phyloP scores from a whole-genome alignment of 2,113 vertebrate genomes.

The Scytalopus superciliaris region DNA sequence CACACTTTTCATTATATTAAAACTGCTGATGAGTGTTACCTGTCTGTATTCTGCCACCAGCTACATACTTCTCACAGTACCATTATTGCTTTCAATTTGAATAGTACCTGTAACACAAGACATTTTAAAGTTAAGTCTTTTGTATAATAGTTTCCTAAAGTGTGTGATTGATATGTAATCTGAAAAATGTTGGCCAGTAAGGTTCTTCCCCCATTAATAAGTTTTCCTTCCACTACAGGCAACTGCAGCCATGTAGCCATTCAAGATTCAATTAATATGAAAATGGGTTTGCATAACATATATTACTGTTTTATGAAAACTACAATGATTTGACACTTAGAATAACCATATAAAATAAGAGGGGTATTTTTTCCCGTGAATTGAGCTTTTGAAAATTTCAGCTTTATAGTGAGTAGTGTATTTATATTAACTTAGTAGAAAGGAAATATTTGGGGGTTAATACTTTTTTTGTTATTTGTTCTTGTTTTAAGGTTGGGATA shows the following conservation, averaged over 20 bases:
- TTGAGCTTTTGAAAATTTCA: neutral
- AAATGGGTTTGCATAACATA: neutral
- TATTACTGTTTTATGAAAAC: neutral
- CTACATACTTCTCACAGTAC: neutral
- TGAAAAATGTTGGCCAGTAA: neutral
- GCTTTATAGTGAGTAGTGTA: rapidly evolving
- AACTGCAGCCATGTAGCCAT: neutral
- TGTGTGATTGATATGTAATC: neutral
- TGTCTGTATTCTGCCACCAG: neutral
- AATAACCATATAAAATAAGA: neutral
- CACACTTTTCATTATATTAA: neutral
- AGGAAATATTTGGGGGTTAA: neutral
- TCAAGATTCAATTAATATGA: neutral
- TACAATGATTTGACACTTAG: neutral
- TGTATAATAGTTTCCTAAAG: neutral
- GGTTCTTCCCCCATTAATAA: rapidly evolving
- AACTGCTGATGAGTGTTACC: neutral
- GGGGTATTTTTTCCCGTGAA: neutral
- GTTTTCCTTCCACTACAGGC: neutral
- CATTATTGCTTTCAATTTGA: neutral
- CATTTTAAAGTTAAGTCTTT: neutral
- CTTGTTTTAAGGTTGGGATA: constrained; percentile 87
- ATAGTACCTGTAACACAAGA: neutral
- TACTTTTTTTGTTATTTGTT: neutral
- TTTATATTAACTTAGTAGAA: neutral